Percentiles rank a stretch among this genome's conserved stretches.
These are phyloP conservation scores for Scyliorhinus canicula DNA, from an alignment of 2,797 vertebrate species.

Conservation along the genomic window DNA sequence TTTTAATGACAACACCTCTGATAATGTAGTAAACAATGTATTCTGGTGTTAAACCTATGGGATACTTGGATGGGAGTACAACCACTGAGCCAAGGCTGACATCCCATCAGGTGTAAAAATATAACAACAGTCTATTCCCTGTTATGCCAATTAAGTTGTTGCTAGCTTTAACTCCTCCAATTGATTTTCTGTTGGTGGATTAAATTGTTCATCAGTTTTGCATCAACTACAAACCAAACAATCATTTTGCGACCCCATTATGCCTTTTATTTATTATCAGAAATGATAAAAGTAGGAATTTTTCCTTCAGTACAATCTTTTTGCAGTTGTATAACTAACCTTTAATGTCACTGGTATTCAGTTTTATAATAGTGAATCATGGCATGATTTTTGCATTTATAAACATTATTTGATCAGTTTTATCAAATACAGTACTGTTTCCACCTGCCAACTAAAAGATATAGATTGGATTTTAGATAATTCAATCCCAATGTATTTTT, in stretches of 20 bases:
- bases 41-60: not conserved
- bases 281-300: not conserved
- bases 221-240: not conserved
- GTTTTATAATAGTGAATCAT: not conserved
- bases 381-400: not conserved
- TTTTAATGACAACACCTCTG: not conserved
- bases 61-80: not conserved
- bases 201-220: not conserved
- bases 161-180: not conserved
- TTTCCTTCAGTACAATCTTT: not conserved
- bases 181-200: not conserved
- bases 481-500: conserved; percentile 18
- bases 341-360: not conserved
- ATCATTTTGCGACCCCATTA: not conserved
- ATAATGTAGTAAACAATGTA: not conserved
- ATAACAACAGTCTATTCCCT: not conserved
- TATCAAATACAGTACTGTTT: not conserved
- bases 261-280: not conserved
- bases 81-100: not conserved
- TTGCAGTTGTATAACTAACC: not conserved
- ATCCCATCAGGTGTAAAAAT: not conserved
- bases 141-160: not conserved
- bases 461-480: not conserved
- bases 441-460: not conserved
- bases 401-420: not conserved